Base-by-base conservation (phyloP, 2,888 invertebrate genomes). In the Omphaloscelis lunosa region DNA sequence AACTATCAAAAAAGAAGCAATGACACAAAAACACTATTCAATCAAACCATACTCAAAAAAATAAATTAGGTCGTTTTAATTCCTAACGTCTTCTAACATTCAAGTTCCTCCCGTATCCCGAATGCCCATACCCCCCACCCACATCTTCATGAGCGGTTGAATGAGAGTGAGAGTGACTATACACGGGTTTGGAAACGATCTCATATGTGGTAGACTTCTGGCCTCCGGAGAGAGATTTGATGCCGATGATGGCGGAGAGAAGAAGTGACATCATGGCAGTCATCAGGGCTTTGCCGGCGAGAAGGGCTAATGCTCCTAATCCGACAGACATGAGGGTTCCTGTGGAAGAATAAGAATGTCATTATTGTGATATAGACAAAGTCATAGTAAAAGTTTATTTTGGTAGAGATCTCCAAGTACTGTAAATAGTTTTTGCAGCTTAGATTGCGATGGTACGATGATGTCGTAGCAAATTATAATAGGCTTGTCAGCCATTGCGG, bases 231-330 rank as follows among this genome's bases (percentile, higher is more conserved):
- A 98, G 93, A 0, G 98, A 97, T 90, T 98, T 98, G 76, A 98
- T 95, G 0, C 98, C 98, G 75, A 98, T 97, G 81, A 98, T 97
- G 0, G 98, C 98, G 0, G 98, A 98, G 0, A 98, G 94, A 85
- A 98, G 97, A 0, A 98, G 96, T 0, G 98, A 98, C 97, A 98
- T 98, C 75, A 98, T 92, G 2, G 98, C 98, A 0, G 98, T 98
- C 98, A 98, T 98, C 29, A 98, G 92, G 0, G 98, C 98, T 92
- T 98, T 98, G 17, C 98, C 98, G 15, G 98, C 98, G 58, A 98
- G 96, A 69, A 98, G 95, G 0, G 98, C 98, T 6, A 98, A 94
- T 0, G 97, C 98, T 20, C 98, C 98, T 72, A 98, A 94, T 17
- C 98, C 98, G 53, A 98, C 91, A 0, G 98, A 98, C 93, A 98